Evolutionary conservation across 2,888 invertebrate species (phyloP).

Genomic region (Caenorhabditis afra): DNA sequence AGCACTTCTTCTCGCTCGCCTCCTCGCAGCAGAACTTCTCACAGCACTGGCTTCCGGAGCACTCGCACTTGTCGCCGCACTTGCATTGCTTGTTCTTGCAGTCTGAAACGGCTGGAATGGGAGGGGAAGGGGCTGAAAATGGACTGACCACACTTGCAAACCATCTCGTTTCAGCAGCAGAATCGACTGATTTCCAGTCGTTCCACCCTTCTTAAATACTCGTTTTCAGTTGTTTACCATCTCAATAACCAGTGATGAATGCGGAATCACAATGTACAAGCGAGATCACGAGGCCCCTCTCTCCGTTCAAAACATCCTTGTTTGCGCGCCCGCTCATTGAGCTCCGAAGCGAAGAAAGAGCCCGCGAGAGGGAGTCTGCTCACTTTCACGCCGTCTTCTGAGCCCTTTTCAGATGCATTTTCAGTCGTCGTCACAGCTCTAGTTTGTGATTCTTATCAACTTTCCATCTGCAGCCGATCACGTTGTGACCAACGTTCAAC

Average conservation of each 20-base stretch:
- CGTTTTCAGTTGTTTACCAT: slow-evolving; percentile 31
- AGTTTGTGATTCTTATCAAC: slow-evolving; percentile 43
- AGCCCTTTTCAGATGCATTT: not conserved
- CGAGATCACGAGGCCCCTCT: slow-evolving; percentile 19
- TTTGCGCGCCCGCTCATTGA: slow-evolving; percentile 25
- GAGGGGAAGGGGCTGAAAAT: too few relatives aligned
- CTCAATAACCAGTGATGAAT: slow-evolving; percentile 31
- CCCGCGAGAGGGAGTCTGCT: not conserved
- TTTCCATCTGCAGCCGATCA: slow-evolving; percentile 19
- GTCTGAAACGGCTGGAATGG: slow-evolving; percentile 18
- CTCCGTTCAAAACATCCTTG: slow-evolving; percentile 12
- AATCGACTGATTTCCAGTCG: slow-evolving; percentile 6
- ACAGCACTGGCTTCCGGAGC: slow-evolving; percentile 42
- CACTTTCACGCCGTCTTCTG: not conserved
- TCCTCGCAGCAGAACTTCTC: slow-evolving; percentile 49
- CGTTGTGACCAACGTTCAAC: slow-evolving; percentile 20
- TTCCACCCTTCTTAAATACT: slow-evolving; percentile 22
- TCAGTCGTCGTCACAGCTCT: slow-evolving; percentile 14
- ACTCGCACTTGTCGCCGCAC: slow-evolving; percentile 54
- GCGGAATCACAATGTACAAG: slow-evolving; percentile 49
- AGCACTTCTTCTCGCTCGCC: slow-evolving; percentile 50
- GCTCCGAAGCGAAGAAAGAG: not conserved
- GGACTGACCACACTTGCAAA: slow-evolving; percentile 47
- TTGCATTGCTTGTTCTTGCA: slow-evolving; percentile 55
- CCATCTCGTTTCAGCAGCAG: slow-evolving; percentile 32